Conservation (phyloP, 2,888 invertebrate species). For the Aphelenchoides bicaudatus region DNA sequence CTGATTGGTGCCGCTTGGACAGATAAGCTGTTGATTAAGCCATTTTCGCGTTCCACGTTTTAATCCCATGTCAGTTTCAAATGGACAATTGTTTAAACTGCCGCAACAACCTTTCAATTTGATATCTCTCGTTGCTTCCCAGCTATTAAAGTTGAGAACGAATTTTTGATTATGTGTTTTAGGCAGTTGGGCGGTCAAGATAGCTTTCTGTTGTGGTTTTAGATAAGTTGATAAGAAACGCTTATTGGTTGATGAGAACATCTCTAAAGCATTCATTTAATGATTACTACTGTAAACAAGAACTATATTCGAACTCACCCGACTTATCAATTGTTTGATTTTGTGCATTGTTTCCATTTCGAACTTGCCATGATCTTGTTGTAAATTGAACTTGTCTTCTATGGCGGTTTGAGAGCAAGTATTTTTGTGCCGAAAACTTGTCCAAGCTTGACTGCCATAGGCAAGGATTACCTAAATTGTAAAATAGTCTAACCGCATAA, state of each 20-base stretch:
- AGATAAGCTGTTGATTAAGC: slow-evolving; percentile 40
- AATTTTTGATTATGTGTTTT: slow-evolving; percentile 28
- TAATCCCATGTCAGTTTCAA: slow-evolving; percentile 48
- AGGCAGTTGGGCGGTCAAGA: slow-evolving; percentile 35
- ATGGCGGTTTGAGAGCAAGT: not conserved
- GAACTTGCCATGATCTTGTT: slow-evolving; percentile 46
- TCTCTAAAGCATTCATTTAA: too few species aligned
- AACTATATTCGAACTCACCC: too few species aligned
- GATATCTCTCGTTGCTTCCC: slow-evolving; percentile 50
- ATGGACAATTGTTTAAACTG: slow-evolving; percentile 39
- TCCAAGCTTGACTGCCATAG: slow-evolving; percentile 35
- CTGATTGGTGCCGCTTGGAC: slow-evolving; percentile 47
- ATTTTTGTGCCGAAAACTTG: slow-evolving; percentile 20
- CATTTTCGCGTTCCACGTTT: slow-evolving; percentile 45
- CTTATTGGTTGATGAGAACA: slow-evolving; percentile 41
- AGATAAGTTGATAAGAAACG: slow-evolving; percentile 52
- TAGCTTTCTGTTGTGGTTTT: slow-evolving; percentile 46
- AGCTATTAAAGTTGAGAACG: slow-evolving; percentile 41
- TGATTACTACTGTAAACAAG: too few species aligned
- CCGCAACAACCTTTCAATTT: slow-evolving; percentile 53
- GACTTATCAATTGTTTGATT: too few species aligned
- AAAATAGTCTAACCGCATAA: not conserved
- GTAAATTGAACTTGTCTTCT: slow-evolving; percentile 21
- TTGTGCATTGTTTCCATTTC: slow-evolving; percentile 46
- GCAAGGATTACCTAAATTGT: slow-evolving; percentile 31